Base-by-base conservation (phyloP, 2,797 vertebrate genomes). In the Dicrostonyx torquatus region DNA sequence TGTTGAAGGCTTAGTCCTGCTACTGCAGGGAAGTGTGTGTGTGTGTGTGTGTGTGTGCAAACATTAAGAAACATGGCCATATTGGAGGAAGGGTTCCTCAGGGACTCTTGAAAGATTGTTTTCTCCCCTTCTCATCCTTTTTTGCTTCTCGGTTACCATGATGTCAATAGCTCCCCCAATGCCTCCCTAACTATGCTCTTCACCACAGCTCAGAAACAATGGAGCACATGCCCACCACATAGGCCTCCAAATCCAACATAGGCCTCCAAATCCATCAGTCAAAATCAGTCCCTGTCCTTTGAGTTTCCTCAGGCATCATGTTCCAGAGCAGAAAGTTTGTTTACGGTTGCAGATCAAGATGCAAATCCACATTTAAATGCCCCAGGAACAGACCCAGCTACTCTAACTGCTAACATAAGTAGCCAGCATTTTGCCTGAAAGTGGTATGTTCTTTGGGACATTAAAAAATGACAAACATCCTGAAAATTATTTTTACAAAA, bases 341-440 rank as follows among this genome's bases (percentile, higher is more conserved):
- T 70, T 29, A 37, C 20, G 37, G 18, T 6, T 53, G 13, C 64
- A 37, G 48, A 26, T n/a, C 45, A 53, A 68, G 64, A 70, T 15
- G 4, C 12, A 17, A 37, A 70, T 12, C 4, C 7, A 53, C 34
- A 12, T 15, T n/a, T n/a, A 34, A 48, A 18, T 18, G 37, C 79
- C 40, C 18, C 34, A 53, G 24, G 34, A 37, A n/a, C 9, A 45
- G 40, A 24, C 34, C 60, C 31, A 40, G 37, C 66, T 80, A 3
- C 48, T 48, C 62, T 34, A 14, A 37, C n/a, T 7, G n/a, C 34
- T 55, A n/a, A 12, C 14, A 3, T 0, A 6, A 2, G 37, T 22
- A 58, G 37, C 20, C 29, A 8, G 24, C 10, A 1, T 11, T 11
- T 34, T 73, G 34, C 11, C 66, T 12, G 66, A 2, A 34, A 40